Base-by-base conservation (phyloP, 53 echinoderm and acorn worm genomes). In the Henricia sp. region DNA sequence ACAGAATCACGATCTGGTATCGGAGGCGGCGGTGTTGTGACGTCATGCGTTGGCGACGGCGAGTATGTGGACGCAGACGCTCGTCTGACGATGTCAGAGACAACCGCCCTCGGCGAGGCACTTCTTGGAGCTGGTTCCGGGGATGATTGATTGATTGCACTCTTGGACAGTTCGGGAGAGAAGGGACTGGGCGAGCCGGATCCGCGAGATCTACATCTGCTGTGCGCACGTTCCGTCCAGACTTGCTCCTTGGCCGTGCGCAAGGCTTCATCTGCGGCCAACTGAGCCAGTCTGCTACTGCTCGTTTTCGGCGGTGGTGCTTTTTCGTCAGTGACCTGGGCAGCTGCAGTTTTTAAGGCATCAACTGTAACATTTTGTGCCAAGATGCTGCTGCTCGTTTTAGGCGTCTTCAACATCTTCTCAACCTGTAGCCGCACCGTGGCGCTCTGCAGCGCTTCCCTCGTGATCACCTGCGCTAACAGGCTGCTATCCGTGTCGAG, bases 141-240 rank as follows among this genome's bases (percentile, higher is more conserved):
- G 1, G 60, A 77, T 14, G 60, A 29, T 30, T 77, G 77, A 43
- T 77, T 77, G 42, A 60, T 16, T 5, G 60, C 77, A 60, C 77
- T 77, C 40, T 44, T 58, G 23, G 77, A 58, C 38, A 41, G 42
- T 3, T 59, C 77, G 5, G 77, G 77, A 13, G 77, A 77, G 77
- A 77, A 77, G 1, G 77, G 77, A 16, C 77, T 77, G 6, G 77
- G 24, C 3, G 77, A 59, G 60, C 60, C 59, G 13, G 77, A 59
- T 10, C 77, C 60, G 17, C 77, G 77, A 43, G 77, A 77, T 24
- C 43, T 40, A 44, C 77, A 59, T 27, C 77, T 58, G 77, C 77
- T 77, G 43, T 21, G 58, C 28, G 62, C 77, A 27, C 77, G 62
- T 2, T 77, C 60, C 0, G 77, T 28, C 60, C 37, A 16, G 17